Conservation (phyloP, 1,140 invertebrate genomes). For the Drosophila kepulauana region DNA sequence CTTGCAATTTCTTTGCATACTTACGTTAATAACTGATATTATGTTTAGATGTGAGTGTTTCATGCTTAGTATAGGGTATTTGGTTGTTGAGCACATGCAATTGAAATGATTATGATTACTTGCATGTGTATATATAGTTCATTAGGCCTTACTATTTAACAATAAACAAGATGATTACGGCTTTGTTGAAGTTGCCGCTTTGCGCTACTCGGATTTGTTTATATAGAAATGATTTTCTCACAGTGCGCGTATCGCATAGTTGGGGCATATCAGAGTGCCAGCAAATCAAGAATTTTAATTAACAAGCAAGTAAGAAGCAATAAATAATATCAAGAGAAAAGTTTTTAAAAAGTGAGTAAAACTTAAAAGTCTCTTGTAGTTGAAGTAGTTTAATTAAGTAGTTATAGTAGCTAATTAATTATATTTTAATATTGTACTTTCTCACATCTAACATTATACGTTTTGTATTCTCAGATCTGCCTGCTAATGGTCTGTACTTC, state of each 20-base stretch:
- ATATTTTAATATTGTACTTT: background rate
- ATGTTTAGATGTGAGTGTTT: background rate
- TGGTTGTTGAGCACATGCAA: background rate
- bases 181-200: slow-evolving; percentile 36
- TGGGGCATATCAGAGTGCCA: slow-evolving; percentile 1
- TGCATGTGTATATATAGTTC: slow-evolving; percentile 24
- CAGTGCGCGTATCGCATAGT: slow-evolving; percentile 6
- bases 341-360: slow-evolving; percentile 42
- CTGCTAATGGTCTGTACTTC: slow-evolving; percentile 97
- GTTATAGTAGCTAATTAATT: background rate
- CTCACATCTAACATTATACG: background rate
- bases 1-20: background rate
- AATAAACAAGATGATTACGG: slow-evolving; percentile 36
- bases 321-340: background rate
- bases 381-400: slow-evolving; percentile 2
- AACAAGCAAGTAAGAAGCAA: background rate
- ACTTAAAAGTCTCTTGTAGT: background rate
- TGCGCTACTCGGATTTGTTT: background rate
- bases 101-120: background rate
- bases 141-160: slow-evolving; percentile 25
- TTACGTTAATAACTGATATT: background rate
- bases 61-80: background rate
- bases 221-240: slow-evolving; percentile 19
- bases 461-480: slow-evolving; percentile 49
- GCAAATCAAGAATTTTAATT: slow-evolving; percentile 14